phyloP scores from a whole-genome alignment of 2,888 invertebrate genomes.

The Hyposoter dolosus region DNA sequence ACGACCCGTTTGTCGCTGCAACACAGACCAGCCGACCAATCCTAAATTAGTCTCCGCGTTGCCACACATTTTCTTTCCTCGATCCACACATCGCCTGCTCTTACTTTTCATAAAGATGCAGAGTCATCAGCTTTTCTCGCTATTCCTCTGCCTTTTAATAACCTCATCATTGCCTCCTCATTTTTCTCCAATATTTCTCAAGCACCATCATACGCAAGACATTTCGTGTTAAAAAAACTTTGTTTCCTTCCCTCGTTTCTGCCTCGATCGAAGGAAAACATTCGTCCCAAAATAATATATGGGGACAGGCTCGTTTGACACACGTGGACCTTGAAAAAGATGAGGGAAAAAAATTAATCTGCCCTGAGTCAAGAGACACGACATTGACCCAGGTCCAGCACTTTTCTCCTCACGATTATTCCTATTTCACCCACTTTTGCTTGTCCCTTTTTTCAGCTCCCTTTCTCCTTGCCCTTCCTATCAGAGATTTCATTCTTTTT shows the following conservation, averaged over 20 bases:
- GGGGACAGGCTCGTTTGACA: background rate
- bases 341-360: conserved; percentile 6
- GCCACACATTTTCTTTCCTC: conserved; percentile 36
- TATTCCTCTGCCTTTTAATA: background rate
- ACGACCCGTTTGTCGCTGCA: conserved; percentile 72
- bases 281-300: conserved; percentile 12
- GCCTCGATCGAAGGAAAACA: background rate
- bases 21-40: conserved; percentile 79
- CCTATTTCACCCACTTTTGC: conserved; percentile 4
- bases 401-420: conserved; percentile 17
- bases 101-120: no score
- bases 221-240: background rate
- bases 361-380: conserved; percentile 20
- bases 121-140: conserved; percentile 16
- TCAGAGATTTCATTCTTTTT: conserved; percentile 17
- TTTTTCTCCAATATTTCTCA: background rate
- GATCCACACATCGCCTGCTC: conserved; percentile 19
- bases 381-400: conserved; percentile 46
- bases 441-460: background rate
- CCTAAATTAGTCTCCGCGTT: conserved; percentile 72
- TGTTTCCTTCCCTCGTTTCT: background rate
- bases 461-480: conserved; percentile 1
- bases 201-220: background rate
- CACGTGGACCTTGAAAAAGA: background rate
- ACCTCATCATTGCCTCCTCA: background rate